These are phyloP conservation scores for Thera obeliscata DNA, from an alignment of 2,888 invertebrate species.

Conservation along the genomic window DNA sequence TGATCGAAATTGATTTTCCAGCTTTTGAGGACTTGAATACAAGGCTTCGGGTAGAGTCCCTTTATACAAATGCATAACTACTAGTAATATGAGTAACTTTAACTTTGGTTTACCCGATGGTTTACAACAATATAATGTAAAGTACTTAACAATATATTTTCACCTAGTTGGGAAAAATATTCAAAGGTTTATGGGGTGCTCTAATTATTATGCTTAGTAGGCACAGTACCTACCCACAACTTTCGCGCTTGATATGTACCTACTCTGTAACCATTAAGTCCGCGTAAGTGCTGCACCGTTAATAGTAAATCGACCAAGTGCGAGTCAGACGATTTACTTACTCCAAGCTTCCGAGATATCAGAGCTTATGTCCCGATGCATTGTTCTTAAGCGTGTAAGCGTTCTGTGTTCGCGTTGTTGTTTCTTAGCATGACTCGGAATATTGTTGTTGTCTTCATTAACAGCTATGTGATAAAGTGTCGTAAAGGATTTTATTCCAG, in stretches of 20 bases:
- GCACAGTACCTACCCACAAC: background rate
- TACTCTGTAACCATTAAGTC: background rate
- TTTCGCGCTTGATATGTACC: background rate
- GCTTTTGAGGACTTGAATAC: background rate
- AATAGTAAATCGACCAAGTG: background rate
- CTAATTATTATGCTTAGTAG: background rate
- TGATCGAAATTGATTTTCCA: slow-evolving; percentile 12
- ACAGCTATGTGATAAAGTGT: slow-evolving; percentile 67
- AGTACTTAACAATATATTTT: no score
- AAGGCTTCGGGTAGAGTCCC: no score
- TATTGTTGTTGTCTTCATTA: slow-evolving; percentile 76
- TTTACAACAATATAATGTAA: no score
- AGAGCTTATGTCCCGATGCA: background rate
- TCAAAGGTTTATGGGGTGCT: background rate
- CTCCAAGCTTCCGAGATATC: background rate
- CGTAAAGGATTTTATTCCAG: slow-evolving; percentile 62
- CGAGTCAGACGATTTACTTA: background rate
- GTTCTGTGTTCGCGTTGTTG: slow-evolving; percentile 78
- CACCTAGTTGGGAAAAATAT: no score
- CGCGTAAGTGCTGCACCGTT: background rate
- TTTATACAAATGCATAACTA: no score
- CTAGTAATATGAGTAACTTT: background rate
- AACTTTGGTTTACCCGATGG: no score
- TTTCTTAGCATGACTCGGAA: slow-evolving; percentile 79
- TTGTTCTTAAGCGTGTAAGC: background rate